Conservation (phyloP, 1,140 invertebrate genomes). For the Oryctes rhinoceros region DNA sequence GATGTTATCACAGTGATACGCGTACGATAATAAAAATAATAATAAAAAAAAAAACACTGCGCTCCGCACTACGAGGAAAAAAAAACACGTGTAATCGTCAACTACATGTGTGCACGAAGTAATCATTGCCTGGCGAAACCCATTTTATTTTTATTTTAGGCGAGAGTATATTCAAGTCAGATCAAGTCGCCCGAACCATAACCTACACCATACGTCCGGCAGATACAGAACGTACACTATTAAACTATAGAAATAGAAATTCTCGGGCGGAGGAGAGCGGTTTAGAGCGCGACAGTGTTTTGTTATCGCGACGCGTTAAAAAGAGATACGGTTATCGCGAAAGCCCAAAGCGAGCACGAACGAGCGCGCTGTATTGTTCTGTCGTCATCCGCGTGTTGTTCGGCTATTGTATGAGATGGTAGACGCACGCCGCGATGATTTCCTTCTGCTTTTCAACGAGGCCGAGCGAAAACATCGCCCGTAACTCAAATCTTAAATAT, state of each 20-base stretch:
- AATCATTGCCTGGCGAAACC: not conserved
- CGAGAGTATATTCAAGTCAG: not conserved
- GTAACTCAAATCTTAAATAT: constrained; percentile 28
- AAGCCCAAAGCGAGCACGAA: not conserved
- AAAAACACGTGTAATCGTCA: not conserved
- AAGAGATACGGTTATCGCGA: constrained; percentile 18
- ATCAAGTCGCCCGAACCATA: not conserved
- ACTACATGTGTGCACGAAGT: not conserved
- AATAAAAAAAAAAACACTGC: not conserved
- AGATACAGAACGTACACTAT: constrained; percentile 7
- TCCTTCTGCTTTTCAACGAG: constrained; percentile 13
- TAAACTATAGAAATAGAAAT: constrained; percentile 28
- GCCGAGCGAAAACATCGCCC: not conserved
- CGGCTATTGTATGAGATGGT: not conserved
- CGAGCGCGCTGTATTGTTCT: not conserved
- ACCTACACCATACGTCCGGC: constrained; percentile 26
- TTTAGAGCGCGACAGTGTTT: not conserved
- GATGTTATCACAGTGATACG: constrained; percentile 2
- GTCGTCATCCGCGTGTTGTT: not conserved
- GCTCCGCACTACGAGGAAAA: not conserved
- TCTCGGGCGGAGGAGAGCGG: not conserved
- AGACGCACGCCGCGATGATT: constrained; percentile 1
- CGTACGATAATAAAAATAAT: not conserved
- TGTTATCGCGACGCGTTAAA: constrained; percentile 17
- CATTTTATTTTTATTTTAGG: constrained; percentile 22